phyloP scores from a whole-genome alignment of 92 coral and sea anemone species.

The Umimayanthus chanpuru region DNA sequence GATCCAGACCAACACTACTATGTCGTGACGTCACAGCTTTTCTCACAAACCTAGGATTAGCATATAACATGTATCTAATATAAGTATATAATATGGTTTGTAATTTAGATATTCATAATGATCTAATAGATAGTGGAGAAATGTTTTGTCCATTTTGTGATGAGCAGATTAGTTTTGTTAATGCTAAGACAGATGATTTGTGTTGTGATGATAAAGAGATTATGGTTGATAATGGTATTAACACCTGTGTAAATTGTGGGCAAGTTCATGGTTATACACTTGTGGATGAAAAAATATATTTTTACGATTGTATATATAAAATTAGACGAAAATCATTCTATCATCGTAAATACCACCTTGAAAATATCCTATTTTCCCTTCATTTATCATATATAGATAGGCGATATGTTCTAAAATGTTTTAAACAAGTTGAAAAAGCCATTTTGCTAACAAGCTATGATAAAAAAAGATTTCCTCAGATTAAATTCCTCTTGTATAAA shows the following conservation, averaged over 20 bases:
- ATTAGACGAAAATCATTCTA: background rate
- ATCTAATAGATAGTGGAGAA: background rate
- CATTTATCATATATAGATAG: too few relatives aligned
- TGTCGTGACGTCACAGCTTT: too few relatives aligned
- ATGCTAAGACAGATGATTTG: background rate
- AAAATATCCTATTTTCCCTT: background rate
- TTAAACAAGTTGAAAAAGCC: background rate
- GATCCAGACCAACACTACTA: too few relatives aligned
- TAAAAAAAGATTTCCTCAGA: background rate
- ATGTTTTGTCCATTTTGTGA: background rate
- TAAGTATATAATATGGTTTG: background rate
- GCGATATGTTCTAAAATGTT: background rate
- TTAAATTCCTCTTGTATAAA: too few relatives aligned
- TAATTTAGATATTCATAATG: background rate
- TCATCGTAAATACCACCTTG: background rate
- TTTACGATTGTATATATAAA: background rate
- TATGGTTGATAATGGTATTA: background rate
- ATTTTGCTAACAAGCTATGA: background rate
- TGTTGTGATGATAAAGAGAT: background rate
- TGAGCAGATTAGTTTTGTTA: background rate
- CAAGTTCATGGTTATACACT: background rate
- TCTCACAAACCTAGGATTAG: too few relatives aligned
- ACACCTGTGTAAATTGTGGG: conserved; percentile 24
- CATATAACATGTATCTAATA: too few relatives aligned
- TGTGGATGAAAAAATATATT: background rate